Base-by-base conservation (phyloP, 2,797 vertebrate genomes). In the Parauchenoglanis ngamensis region DNA sequence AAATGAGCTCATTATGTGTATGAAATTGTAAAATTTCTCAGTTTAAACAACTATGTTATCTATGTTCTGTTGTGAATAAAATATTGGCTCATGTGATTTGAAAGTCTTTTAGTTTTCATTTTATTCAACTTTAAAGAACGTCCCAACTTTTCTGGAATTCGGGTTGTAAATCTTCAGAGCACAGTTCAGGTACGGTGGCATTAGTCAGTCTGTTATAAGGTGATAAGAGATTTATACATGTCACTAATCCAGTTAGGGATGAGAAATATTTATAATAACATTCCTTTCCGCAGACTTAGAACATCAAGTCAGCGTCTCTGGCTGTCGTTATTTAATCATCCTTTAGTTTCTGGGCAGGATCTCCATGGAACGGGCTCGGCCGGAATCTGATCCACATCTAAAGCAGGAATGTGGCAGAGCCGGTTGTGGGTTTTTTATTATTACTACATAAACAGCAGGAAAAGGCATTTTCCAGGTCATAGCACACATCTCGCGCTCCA, bases 361-460 rank as follows among this genome's bases (percentile, higher is more conserved):
- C 65, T 63, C 90, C 67, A 72, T 82, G 70, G 87, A 76, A 91
- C 89, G 54, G 8, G 84, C 1, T n/a, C 23, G 57, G 56, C 44
- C 70, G 80, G 70, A 87, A 83, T 88, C 85, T 63, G 75, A 87
- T 52, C 46, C 73, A 82, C 67, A 85, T 77, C 81, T 82, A 83
- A 80, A 73, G 0, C 85, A 23, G 92, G 93, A 94, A 95, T 95
- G 94, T 92, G 86, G 94, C 91, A 89, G 90, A 87, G 91, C 94
- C 57, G 89, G 94, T 89, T 86, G 25, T 70, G 11, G 4, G 12
- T 21, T 46, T 70, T 90, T 86, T 91, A 87, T 91, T 90, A 92
- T 92, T 90, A 87, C n/a, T 73, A 61, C 78, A 86, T 87, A 91
- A 92, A 92, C 85, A 85, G 31, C 75, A 65, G 57, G 52, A 57